phyloP scores from a whole-genome alignment of 2,113 vertebrate species.

The Dicerorhinus sumatrensis region DNA sequence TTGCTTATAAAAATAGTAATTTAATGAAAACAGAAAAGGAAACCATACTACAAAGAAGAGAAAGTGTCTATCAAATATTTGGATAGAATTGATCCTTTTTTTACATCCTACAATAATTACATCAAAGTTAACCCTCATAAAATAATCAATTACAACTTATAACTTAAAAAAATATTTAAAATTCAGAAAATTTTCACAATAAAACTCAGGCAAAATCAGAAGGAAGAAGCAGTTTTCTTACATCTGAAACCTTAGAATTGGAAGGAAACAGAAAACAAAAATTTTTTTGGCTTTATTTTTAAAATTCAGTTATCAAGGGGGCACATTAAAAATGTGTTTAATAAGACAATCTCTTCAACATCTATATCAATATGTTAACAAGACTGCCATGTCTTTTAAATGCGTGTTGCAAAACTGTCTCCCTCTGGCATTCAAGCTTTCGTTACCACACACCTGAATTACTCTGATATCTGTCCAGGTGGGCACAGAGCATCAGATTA shows the following conservation, averaged over 20 bases:
- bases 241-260: not conserved
- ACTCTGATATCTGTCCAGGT: not conserved
- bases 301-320: not conserved
- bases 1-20: slow-evolving; percentile 18
- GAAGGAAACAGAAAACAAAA: not conserved
- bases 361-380: not conserved
- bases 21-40: slow-evolving; percentile 18
- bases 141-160: not conserved
- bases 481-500: not conserved
- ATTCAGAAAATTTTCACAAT: not conserved
- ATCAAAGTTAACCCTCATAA: not conserved
- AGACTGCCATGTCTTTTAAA: not conserved
- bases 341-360: not conserved
- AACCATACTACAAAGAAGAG: not conserved
- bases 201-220: not conserved
- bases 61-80: slow-evolving; percentile 8
- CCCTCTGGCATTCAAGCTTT: not conserved
- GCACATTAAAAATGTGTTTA: not conserved
- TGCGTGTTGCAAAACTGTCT: not conserved
- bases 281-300: not conserved
- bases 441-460: not conserved
- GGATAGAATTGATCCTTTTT: not conserved
- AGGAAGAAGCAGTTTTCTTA: not conserved
- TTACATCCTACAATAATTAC: not conserved
- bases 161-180: slow-evolving; percentile 3